Evolutionary conservation across 64 coral and sea anemone species (phyloP), one percentile per base, ranked within the genome.

Genomic region (Anthopleura sola): DNA sequence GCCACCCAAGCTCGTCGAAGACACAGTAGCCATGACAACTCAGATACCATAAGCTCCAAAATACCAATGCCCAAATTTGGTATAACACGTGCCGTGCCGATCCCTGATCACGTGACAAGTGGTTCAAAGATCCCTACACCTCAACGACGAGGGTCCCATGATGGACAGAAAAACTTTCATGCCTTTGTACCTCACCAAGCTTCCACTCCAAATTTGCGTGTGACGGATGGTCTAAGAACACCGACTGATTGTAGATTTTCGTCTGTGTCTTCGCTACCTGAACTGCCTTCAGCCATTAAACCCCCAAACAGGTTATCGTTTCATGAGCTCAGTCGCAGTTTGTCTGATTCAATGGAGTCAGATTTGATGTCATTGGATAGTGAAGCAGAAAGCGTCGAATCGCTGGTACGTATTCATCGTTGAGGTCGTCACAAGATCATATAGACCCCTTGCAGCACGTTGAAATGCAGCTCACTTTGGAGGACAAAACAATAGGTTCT

Each of bases 341-440:
- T 48, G 38, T 48, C 76, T 79, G 36, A 18, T 19, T 79, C 76
- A 1, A 40, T 48, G 19, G 76, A 79, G n/a, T 79, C 76, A 0
- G 76, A 79, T 79, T 5, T 79, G 36, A 26, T 71, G 78, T 48
- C 78, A 21, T 15, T 44, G 78, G 82, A 83, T 33, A 33, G 82
- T 55, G 82, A 83, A 36, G 48, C 82, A 36, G 82, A 83, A 49
- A 83, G 82, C 47, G 55, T 58, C 46, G 82, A 83, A 14, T 60
- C 82, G 11, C 50, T 83, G 82, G 82, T 83, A 13, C 6, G 82
- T 81, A 81, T 78, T 78, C 6, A 28, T 62, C 49, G 12, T 44
- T 7, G 39, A 44, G 39, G 39, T 44, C 39, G 39, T 44, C 39
- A 44, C 39, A 44, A 44, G 39, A 44, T 3, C 7, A 44, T 44